Percentiles rank a stretch among this genome's conserved stretches.
Conservation (phyloP, 2,888 invertebrate species). For the Hanleya hanleyi region DNA sequence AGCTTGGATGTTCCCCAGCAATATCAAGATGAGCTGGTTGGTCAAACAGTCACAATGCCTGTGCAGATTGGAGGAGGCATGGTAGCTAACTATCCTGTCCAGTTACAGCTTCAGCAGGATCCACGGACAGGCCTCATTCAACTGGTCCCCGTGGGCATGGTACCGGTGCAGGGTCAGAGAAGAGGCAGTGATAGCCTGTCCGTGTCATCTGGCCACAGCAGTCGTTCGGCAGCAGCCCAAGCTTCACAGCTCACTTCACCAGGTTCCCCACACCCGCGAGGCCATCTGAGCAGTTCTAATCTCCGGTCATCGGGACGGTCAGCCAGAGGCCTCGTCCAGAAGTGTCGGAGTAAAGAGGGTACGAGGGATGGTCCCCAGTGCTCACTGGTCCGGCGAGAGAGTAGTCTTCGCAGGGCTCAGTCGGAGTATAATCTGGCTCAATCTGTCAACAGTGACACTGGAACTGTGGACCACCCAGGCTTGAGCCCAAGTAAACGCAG, state of each 20-base stretch:
- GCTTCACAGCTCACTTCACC: not conserved
- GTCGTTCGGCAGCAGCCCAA: not conserved
- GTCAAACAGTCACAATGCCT: constrained; percentile 10
- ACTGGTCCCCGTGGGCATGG: constrained; percentile 53
- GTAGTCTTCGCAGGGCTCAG: not conserved
- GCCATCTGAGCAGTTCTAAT: no score
- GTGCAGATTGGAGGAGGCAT: not conserved
- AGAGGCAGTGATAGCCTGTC: not conserved
- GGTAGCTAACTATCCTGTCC: constrained; percentile 39
- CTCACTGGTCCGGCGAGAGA: not conserved
- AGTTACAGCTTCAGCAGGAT: constrained; percentile 64
- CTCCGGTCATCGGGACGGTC: not conserved
- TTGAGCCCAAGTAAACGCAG: not conserved
- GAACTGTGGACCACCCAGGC: not conserved
- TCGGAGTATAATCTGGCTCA: not conserved
- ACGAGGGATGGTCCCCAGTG: not conserved
- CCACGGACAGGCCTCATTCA: constrained; percentile 63
- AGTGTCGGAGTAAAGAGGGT: not conserved
- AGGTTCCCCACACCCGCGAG: not conserved
- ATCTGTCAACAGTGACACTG: not conserved
- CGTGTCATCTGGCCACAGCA: not conserved
- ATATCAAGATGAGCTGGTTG: constrained; percentile 27
- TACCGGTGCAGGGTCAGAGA: constrained; percentile 34
- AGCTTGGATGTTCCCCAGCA: constrained; percentile 46
- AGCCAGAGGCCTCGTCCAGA: not conserved